phyloP scores from a whole-genome alignment of 2,113 vertebrate genomes.

The Tragulus kanchil region DNA sequence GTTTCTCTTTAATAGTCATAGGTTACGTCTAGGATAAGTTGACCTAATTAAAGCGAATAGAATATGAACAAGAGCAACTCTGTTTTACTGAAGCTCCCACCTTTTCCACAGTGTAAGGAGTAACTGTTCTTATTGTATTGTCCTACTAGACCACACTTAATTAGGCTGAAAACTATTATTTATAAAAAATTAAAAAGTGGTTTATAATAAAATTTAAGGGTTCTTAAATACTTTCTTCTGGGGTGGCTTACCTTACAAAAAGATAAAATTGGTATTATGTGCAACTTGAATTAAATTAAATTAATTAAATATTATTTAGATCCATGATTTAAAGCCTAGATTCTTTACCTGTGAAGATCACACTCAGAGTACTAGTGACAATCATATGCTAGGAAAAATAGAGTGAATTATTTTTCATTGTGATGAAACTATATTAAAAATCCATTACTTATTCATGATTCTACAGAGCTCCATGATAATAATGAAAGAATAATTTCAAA shows the following conservation, averaged over 20 bases:
- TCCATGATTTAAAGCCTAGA: background rate
- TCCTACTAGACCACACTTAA: background rate
- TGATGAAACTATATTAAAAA: background rate
- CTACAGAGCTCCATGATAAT: background rate
- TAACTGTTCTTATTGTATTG: background rate
- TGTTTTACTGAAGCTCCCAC: background rate
- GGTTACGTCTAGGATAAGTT: background rate
- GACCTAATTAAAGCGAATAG: background rate
- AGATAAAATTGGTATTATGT: background rate
- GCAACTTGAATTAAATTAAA: background rate
- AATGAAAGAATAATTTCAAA: background rate
- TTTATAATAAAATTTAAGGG: background rate
- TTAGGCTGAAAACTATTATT: background rate
- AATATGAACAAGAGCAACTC: background rate
- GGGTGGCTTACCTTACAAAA: background rate
- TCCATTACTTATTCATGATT: background rate
- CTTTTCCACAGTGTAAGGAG: background rate
- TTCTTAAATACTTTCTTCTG: background rate
- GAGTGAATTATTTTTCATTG: background rate
- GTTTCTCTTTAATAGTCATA: background rate
- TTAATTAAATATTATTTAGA: constrained; percentile 34
- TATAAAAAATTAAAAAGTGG: background rate
- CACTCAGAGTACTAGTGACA: background rate
- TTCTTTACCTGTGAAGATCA: background rate
- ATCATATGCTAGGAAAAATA: background rate